Percentiles rank a stretch among this genome's conserved stretches.
Evolutionary conservation across 2,113 vertebrate genomes (phyloP).

Genomic region (Percopsis transmontana): DNA sequence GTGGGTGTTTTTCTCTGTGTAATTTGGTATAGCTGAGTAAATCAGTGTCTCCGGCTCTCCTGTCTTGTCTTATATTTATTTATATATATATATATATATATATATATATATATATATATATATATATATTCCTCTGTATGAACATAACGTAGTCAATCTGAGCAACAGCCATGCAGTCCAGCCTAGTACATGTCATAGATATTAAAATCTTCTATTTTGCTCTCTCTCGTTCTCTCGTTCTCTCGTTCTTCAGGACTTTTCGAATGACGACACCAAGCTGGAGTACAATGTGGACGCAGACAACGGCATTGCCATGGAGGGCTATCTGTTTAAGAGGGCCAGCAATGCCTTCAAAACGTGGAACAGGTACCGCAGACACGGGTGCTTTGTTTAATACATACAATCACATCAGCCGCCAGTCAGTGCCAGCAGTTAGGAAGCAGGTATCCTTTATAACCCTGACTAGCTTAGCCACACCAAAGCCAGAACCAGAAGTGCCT

Average conservation of each 20-base stretch:
- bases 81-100: too few relatives aligned
- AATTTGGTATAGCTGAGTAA: too few relatives aligned
- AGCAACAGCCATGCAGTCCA: not conserved
- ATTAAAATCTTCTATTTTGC: not conserved
- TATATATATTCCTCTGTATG: not conserved
- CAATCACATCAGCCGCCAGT: too few relatives aligned
- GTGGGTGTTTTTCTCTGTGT: too few relatives aligned
- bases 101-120: too few relatives aligned
- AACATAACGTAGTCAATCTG: not conserved
- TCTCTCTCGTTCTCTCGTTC: not conserved
- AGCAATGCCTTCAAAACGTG: constrained; percentile 99
- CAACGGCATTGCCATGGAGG: constrained; percentile 96
- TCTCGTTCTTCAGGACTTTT: constrained; percentile 85
- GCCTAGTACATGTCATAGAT: not conserved
- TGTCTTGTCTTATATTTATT: too few relatives aligned
- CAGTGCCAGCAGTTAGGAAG: too few relatives aligned
- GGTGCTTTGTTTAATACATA: not conserved
- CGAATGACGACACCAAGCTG: constrained; percentile 92
- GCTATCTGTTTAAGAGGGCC: constrained; percentile 97
- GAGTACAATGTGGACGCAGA: constrained; percentile 95
- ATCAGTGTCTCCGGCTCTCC: too few relatives aligned
- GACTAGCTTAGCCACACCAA: too few relatives aligned
- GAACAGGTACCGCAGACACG: constrained; percentile 86
- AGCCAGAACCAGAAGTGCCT: too few relatives aligned
- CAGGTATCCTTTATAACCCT: too few relatives aligned